Evolutionary conservation across 2,113 vertebrate genomes (phyloP), one percentile per base, ranked within the genome.

Genomic region (Rhinolophus sinicus): DNA sequence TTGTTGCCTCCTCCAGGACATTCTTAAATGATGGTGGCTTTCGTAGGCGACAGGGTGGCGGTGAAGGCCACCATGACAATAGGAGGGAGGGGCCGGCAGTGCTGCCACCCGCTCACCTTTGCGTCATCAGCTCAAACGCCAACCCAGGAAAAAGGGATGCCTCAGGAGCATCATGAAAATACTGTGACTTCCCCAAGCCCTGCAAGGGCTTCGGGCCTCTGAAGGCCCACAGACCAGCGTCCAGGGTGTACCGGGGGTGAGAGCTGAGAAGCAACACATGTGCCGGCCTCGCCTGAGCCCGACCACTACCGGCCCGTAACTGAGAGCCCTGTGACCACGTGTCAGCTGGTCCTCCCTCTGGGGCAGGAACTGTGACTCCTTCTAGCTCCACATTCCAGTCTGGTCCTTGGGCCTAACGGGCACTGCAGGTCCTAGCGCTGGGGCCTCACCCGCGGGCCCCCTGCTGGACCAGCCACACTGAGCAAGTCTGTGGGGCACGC

Each of bases 11-110:
- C 58, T 44, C 30, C 62, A 82, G n/a, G n/a, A 64, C 26, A 65
- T 3, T 69, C 22, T 22, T 69, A 70, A 83, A 52, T 10, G 60
- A 70, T 15, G 38, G 44, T 40, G 69, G 60, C 21, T 88, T 73
- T 60, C 56, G 30, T 4, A 24, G 33, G 10, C 2, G 0, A 24
- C 2, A 28, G 26, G 54, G 21, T 26, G 6, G 44, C 26, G 3
- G 15, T 64, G 21, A 86, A 83, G 38, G 81, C 26, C 28, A 22
- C 22, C 12, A 5, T 30, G 60, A 13, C 60, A 11, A 9, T 0
- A 4, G 10, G 60, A 24, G 21, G 26, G 9, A 56, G 93, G 78
- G 0, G 0, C 18, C 58, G 24, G 38, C 33, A 47, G 35, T 28
- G 24, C 2, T 44, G 54, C 33, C 40, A 6, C 40, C 40, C 30